These are phyloP conservation scores for Crocodylus rhombifer DNA, from an alignment of 2,797 vertebrate genomes.

Conservation along the genomic window DNA sequence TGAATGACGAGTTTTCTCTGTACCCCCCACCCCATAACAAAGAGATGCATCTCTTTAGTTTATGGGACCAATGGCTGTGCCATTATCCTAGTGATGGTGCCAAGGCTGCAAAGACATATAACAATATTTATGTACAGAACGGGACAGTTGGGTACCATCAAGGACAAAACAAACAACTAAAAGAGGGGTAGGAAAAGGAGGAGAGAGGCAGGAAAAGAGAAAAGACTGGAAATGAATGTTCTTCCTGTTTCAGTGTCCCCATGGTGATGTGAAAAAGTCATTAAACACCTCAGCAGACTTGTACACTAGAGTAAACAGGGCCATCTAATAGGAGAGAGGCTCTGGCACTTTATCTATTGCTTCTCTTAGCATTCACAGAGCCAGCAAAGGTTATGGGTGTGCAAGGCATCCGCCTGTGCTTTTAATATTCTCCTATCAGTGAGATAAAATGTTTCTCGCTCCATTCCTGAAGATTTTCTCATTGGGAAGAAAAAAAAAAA, in stretches of 20 bases:
- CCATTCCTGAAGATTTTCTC: constrained; percentile 40
- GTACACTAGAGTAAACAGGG: constrained; percentile 56
- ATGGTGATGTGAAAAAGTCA: constrained; percentile 67
- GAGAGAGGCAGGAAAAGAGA: neutral
- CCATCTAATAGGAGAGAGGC: constrained; percentile 60
- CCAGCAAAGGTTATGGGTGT: constrained; percentile 60
- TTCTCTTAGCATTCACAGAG: constrained; percentile 43
- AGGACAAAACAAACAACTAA: neutral
- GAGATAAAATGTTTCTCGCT: constrained; percentile 60
- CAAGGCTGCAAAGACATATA: neutral
- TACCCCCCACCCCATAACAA: neutral
- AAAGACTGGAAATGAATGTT: constrained; percentile 37
- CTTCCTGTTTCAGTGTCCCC: constrained; percentile 49
- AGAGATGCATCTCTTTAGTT: neutral
- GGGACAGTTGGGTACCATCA: neutral
- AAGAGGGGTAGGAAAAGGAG: neutral
- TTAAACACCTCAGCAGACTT: constrained; percentile 67
- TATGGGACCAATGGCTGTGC: neutral
- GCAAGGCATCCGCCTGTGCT: constrained; percentile 54
- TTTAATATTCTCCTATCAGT: constrained; percentile 74
- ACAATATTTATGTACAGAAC: fast-evolving
- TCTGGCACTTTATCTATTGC: constrained; percentile 50
- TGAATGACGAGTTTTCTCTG: neutral
- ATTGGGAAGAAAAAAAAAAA: neutral
- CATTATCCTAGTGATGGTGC: neutral